Base-by-base conservation (phyloP, 2,797 vertebrate genomes). In the Ctenopoma kingsleyae region DNA sequence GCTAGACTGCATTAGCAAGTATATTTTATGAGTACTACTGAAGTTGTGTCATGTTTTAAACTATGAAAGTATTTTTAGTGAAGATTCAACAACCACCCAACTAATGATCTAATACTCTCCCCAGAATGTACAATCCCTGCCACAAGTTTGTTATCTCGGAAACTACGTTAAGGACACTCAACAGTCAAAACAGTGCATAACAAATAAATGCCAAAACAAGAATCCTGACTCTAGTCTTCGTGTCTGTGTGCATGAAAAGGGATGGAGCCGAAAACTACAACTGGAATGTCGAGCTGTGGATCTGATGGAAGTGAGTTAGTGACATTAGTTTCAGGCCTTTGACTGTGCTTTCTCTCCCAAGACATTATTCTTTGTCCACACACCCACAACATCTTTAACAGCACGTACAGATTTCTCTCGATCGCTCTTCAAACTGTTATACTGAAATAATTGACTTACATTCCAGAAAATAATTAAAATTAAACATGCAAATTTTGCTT, bases 401-500 rank as follows among this genome's bases (percentile, higher is more conserved):
- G 51, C 63, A 63, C 61, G 49, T 44, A 74, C 52, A 69, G 49
- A 68, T 68, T 50, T 77, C 62, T 57, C 69, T 74, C 57, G 50
- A 32, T 78, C 75, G 22, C 46, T 54, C 50, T 62, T 61, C 43
- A 79, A 64, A 67, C 51, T 49, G 8, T 74, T 7, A 62, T 5
- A 32, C 19, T 67, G 68, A 55, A 68, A 79, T 54, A 59, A 71
- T 74, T 69, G 41, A 77, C 41, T 68, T 81, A 61, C 79, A 79
- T 78, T 77, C 57, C 78, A 60, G 67, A 80, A 86, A 85, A 81
- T n/a, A 83, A 85, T 61, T 36, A 64, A 70, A 85, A 86, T 72
- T 83, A 55, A 68, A 83, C 92, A 91, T 91, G 94, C 93, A 90
- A 76, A 74, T 78, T 81, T 80, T 66, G 53, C 55, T 81, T 88